Evolutionary conservation across 2,113 vertebrate genomes (phyloP), one percentile per base, ranked within the genome.

Genomic region (Chionis minor): DNA sequence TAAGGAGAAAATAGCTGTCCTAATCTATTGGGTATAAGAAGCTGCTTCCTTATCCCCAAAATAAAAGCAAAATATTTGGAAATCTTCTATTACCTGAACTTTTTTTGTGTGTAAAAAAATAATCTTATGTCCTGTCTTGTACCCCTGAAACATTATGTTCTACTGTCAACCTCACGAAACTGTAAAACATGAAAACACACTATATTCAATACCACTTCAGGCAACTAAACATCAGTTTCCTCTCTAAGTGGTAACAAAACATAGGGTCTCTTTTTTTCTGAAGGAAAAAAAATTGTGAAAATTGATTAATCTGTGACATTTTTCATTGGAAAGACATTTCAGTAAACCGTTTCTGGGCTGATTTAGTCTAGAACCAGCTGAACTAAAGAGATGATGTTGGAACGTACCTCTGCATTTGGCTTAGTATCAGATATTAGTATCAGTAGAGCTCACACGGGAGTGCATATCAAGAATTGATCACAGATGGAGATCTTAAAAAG

Each of bases 381-480:
- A 81, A 24, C 32, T 65, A 2, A 54, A 2, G 71, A 65, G 40
- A 3, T 28, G 49, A 8, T 86, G 78, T 30, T 67, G 84, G 80
- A 81, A 75, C 0, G 1, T 40, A 21, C 35, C 12, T 71, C 61
- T 67, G 6, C 7, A 5, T 75, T 44, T 3, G 49, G 82, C 75
- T 83, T 16, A 0, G 5, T 86, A 33, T 93, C 90, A 83, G 88
- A 38, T 80, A 17, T 10, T 15, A 10, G 32, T 35, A 42, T 74
- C 19, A 52, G 40, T 3, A n/a, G 38, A 72, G 78, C 66, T 91
- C 91, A 47, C 6, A 0, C 8, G 92, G 40, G 91, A 94, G 44
- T 1, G 0, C 0, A 3, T 85, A 33, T 89, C 0, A 0, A 44
- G 83, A 69, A 63, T 79, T 89, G 94, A 96, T 96, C 81, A 0